phyloP scores from a whole-genome alignment of 1,140 invertebrate species.

The Papilio polyxenes region DNA sequence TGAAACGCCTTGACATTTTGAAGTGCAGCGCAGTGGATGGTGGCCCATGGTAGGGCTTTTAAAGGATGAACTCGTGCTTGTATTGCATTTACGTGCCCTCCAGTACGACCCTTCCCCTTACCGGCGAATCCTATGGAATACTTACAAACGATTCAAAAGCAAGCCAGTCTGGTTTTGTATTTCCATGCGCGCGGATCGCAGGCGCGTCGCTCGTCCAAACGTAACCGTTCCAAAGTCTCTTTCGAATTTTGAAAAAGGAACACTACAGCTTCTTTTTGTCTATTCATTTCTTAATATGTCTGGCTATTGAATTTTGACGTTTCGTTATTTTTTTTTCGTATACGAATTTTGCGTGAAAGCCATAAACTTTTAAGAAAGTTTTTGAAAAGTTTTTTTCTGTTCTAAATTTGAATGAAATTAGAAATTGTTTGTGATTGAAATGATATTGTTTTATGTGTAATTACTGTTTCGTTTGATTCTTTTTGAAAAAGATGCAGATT shows the following conservation, averaged over 20 bases:
- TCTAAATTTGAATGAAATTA: conserved; percentile 39
- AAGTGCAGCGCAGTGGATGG: conserved; percentile 48
- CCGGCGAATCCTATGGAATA: conserved; percentile 78
- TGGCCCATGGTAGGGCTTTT: conserved; percentile 66
- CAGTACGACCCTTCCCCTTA: conserved; percentile 77
- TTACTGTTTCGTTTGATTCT: conserved; percentile 59
- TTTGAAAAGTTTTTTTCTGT: conserved; percentile 62
- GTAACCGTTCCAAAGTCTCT: conserved; percentile 60
- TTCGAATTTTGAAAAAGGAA: conserved; percentile 66
- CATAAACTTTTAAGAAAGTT: conserved; percentile 64
- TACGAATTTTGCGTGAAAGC: conserved; percentile 19
- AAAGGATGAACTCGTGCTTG: conserved; percentile 71
- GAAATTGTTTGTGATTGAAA: conserved; percentile 47
- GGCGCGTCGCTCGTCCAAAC: conserved; percentile 57
- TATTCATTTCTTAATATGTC: conserved; percentile 52
- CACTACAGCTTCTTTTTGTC: conserved; percentile 42
- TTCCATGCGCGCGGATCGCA: conserved; percentile 71
- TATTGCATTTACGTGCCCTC: conserved; percentile 77
- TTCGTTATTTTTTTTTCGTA: conserved; percentile 51
- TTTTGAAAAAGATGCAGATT: conserved; percentile 58
- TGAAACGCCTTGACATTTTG: conserved; percentile 45
- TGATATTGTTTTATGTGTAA: conserved; percentile 56
- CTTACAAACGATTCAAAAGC: conserved; percentile 76
- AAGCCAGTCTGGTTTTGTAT: conserved; percentile 78
- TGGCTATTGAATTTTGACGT: conserved; percentile 54